Base-by-base conservation (phyloP, 2,113 vertebrate species). In the Raja brachyura region DNA sequence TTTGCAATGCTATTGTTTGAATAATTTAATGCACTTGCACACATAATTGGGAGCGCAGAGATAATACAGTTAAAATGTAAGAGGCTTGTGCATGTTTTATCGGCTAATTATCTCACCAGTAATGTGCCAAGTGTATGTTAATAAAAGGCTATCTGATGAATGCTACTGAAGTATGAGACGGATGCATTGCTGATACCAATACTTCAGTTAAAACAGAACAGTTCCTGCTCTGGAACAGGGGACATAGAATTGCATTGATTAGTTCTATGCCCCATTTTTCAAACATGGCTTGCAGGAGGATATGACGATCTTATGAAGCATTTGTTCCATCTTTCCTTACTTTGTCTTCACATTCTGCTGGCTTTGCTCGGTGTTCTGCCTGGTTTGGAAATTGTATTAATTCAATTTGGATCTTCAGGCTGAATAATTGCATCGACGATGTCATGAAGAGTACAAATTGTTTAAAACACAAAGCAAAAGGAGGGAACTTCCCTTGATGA, bases 11-110 rank as follows among this genome's bases (percentile, higher is more conserved):
- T 88, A 88, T 56, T 4, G 31, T 88, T 88, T 88, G 83, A 88
- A 88, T 63, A 31, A 63, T 88, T 88, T 14, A 88, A 63, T 66
- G 13, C 28, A 63, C 59, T 88, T 88, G 13, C 59, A 31, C 25
- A 33, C 59, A 63, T 88, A 61, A 88, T 88, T 31, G 61, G 16
- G 83, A 63, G 28, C 63, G 16, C 13, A 31, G 59, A n/a, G 59
- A 88, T 88, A 88, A 88, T 63, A 66, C 63, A 63, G 56, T 63
- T 88, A 88, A 88, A 63, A 88, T 61, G 16, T 88, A 33, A 88
- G 59, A 88, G 59, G 59, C 83, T 88, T 66, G 63, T 88, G 83
- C 83, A 88, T 88, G 83, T 88, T 88, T 88, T 61, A 88, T 31
- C 63, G 59, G 5, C 59, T 88, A 88, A 88, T 88, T 88, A 88